Evolutionary conservation across 37 sponge, comb jelly and placozoan species (phyloP).

Genomic region (Cliona cf. orientalis): DNA sequence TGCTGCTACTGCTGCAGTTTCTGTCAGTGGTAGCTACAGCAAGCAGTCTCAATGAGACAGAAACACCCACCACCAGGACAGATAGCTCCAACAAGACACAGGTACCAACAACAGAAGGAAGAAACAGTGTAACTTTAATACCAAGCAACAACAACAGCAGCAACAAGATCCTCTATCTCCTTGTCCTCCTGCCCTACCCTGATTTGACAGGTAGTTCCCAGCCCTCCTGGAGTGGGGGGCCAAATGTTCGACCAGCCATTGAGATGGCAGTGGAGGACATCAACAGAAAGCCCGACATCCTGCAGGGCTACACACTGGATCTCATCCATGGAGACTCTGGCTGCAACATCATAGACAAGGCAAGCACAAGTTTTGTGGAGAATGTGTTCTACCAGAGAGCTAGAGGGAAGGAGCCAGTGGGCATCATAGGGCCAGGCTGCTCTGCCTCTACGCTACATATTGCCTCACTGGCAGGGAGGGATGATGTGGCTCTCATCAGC

Average conservation of each 20-base stretch:
- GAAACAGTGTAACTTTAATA: too few species aligned
- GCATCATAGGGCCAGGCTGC: background rate
- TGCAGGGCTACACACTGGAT: background rate
- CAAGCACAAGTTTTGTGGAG: background rate
- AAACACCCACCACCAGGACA: too few species aligned
- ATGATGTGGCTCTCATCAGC: background rate
- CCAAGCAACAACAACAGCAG: too few species aligned
- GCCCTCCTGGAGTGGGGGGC: background rate
- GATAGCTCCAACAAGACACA: too few species aligned
- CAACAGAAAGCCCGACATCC: constrained; percentile 9
- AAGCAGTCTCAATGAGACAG: too few species aligned
- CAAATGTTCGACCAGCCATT: background rate
- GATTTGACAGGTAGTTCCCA: background rate
- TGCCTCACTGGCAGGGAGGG: background rate
- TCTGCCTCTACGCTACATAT: background rate
- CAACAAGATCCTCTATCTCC: too few species aligned
- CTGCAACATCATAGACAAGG: background rate
- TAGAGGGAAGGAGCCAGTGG: background rate
- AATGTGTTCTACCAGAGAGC: too few species aligned
- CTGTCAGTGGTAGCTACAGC: too few species aligned
- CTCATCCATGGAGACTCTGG: constrained; percentile 6
- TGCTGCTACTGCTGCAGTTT: too few species aligned
- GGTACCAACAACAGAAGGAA: too few species aligned
- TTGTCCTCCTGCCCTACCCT: background rate
- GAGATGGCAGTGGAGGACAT: constrained; percentile 4